Evolutionary conservation across 2,888 invertebrate species (phyloP).

Genomic region (Pantelozetes paolii): DNA sequence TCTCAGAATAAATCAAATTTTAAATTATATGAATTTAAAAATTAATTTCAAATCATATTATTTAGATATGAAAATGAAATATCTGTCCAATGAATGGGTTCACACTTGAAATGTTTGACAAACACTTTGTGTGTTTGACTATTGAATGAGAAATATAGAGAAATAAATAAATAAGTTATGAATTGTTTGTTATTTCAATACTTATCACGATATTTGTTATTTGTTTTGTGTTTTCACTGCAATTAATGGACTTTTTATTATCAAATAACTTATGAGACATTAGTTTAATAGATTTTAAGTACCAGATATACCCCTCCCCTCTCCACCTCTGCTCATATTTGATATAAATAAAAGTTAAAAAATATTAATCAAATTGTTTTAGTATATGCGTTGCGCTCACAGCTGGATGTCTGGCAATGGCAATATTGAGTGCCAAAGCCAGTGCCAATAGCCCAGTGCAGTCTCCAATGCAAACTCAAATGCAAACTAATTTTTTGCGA

Average conservation of each 20-base stretch:
- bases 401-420: conserved; percentile 30
- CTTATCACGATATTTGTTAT: conserved; percentile 2
- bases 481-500: not conserved
- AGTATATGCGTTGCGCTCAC: conserved; percentile 21
- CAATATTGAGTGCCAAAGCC: too few relatives aligned
- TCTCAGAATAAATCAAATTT: too few relatives aligned
- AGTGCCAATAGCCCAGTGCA: not conserved
- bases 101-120: conserved; percentile 12
- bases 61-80: too few relatives aligned
- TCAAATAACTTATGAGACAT: conserved; percentile 22
- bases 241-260: conserved; percentile 10
- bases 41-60: too few relatives aligned
- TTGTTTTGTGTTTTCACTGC: not conserved
- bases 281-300: conserved; percentile 27
- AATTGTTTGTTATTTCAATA: not conserved
- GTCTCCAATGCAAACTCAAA: not conserved
- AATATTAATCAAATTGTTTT: conserved; percentile 28
- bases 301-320: conserved; percentile 15
- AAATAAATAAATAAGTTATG: not conserved
- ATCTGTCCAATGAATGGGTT: not conserved
- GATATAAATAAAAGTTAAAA: conserved; percentile 32
- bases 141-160: not conserved
- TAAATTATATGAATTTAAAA: too few relatives aligned
- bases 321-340: conserved; percentile 24
- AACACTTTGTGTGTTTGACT: not conserved